Base-by-base conservation (phyloP, 2,113 vertebrate genomes). In the Anser brachyrhynchus region DNA sequence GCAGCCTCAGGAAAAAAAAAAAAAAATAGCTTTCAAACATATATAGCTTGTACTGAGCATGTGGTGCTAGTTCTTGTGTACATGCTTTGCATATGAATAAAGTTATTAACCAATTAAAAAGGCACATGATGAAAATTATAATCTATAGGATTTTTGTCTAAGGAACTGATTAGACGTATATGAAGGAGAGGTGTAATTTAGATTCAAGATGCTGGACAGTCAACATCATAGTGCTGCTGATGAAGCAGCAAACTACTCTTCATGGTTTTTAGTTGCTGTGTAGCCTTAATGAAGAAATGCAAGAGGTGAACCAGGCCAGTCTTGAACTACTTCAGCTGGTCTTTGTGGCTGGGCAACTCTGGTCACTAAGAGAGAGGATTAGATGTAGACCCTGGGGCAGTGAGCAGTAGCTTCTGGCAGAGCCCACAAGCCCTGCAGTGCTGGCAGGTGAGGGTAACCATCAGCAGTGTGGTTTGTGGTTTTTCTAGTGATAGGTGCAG, bases 61-160 rank as follows among this genome's bases (percentile, higher is more conserved):
- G 79, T 70, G 72, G 79, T 92, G 76, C 31, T 84, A 74, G 19
- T 1, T 74, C 86, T 75, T 71, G 25, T 92, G 65, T 90, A 67
- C 84, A 67, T 77, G 89, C 62, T 92, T 78, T 78, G 83, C 76
- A 92, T 93, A 87, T 77, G 69, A 86, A 89, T 70, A 88, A 93
- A 84, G 61, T 82, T 82, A 87, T 74, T 71, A 89, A 86, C 31
- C 51, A 41, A 18, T 77, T 90, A 31, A 76, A 90, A 89, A 89
- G 72, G 52, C 37, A 89, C 37, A 67, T 3, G 31, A 39, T 77
- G 31, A 58, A 93, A 89, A 94, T 33, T 3, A 59, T 20, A 55
- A 46, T 39, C 52, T 55, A 39, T 52, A 92, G 52, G 29, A 69
- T 82, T 90, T 89, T 89, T 84, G 33, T 62, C 39, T 81, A 65